A percentile compares a stretch with the other conserved stretches of the same genome.
These are phyloP conservation scores for Holocentrus rufus DNA, from an alignment of 2,797 vertebrate genomes.

Conservation along the genomic window DNA sequence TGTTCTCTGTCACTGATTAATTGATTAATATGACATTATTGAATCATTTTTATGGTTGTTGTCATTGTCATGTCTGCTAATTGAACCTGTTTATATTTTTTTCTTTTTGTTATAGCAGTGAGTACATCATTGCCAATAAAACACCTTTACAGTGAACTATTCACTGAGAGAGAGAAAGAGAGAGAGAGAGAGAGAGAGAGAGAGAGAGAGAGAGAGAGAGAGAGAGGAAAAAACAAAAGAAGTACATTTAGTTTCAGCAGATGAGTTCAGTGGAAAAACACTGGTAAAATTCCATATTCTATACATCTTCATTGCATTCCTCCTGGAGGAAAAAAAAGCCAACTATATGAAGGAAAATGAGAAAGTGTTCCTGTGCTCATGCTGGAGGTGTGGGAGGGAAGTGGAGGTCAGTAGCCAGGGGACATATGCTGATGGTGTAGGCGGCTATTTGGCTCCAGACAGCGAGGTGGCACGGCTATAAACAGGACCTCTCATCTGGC, in stretches of 20 bases:
- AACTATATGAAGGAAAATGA: constrained; percentile 31
- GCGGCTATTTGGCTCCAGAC: constrained; percentile 66
- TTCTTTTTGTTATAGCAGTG: no score
- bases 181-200: constrained; percentile 2
- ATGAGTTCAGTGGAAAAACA: neutral
- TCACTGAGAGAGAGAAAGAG: no score
- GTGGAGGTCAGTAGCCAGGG: constrained; percentile 46
- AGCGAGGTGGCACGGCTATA: constrained; percentile 64
- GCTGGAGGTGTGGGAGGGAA: constrained; percentile 53
- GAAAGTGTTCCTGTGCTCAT: constrained; percentile 19
- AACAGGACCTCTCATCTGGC: constrained; percentile 70
- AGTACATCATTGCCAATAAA: no score
- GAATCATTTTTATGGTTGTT: no score
- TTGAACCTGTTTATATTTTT: no score
- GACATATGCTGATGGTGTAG: constrained; percentile 52
- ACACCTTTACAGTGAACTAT: no score
- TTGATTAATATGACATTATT: no score
- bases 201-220: neutral
- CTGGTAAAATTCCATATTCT: constrained; percentile 5
- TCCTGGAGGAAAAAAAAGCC: constrained; percentile 23
- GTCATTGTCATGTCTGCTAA: no score
- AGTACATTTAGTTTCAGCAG: neutral
- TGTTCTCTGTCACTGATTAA: no score
- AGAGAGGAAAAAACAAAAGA: neutral
- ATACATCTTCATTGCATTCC: constrained; percentile 9